These are phyloP conservation scores for Temnothorax rugatulus DNA, from an alignment of 2,888 invertebrate species.

Conservation along the genomic window DNA sequence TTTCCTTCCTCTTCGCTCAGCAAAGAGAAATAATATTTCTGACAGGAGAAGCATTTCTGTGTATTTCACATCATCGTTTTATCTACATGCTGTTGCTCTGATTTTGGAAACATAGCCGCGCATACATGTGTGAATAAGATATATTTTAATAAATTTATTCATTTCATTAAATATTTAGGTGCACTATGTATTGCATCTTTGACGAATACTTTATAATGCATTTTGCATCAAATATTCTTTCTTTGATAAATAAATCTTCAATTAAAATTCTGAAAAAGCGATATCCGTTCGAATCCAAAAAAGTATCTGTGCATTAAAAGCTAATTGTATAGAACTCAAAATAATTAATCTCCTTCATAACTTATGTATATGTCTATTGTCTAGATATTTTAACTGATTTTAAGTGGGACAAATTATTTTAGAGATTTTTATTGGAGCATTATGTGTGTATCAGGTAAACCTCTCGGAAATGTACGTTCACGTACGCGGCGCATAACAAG, in stretches of 20 bases:
- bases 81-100: not conserved
- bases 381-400: not conserved
- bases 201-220: not conserved
- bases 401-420: not conserved
- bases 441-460: not conserved
- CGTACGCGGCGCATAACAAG: constrained; percentile 26
- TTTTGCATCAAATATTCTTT: not conserved
- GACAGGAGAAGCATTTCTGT: constrained; percentile 18
- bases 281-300: not conserved
- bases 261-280: not conserved
- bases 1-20: constrained; percentile 19
- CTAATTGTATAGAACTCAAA: not conserved
- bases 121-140: not conserved
- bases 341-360: not conserved
- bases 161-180: constrained; percentile 20
- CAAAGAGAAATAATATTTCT: constrained; percentile 42
- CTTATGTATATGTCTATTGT: not conserved
- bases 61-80: constrained; percentile 19
- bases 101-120: not conserved
- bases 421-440: not conserved
- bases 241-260: not conserved
- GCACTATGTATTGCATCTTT: not conserved
- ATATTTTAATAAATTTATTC: not conserved
- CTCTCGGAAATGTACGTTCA: not conserved
- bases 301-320: not conserved